Evolutionary conservation across 2,797 vertebrate species (phyloP), one percentile per base, ranked within the genome.

Genomic region (Enteromius paludinosus): DNA sequence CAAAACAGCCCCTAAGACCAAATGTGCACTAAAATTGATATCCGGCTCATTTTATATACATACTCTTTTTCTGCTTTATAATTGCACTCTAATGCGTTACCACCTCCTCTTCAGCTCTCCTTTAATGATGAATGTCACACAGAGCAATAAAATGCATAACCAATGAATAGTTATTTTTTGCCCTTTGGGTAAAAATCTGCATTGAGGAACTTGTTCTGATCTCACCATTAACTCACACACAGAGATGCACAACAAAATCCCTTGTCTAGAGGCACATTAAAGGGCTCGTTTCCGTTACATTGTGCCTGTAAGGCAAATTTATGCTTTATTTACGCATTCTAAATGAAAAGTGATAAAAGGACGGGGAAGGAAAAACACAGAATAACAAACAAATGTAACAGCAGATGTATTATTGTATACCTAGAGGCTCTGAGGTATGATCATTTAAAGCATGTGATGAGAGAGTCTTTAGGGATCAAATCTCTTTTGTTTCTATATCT

Each of bases 221-320:
- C 43, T 79, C 45, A 83, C 56, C 69, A 83, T 87, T 82, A 81
- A 76, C 77, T 83, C 77, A 79, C 61, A 79, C 76, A 72, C 64
- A 79, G 30, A 43, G 20, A 79, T 72, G 61, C 62, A 78, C 30
- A 83, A 47, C 69, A 59, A 78, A 78, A 49, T 70, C 66, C 61
- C 15, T 33, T 72, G 77, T 52, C 74, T 73, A 41, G 72, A 84
- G 38, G 84, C 23, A 43, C 9, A 81, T 86, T 81, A 75, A 82
- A 70, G 78, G 71, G 38, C 69, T 80, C 33, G 82, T 83, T 86
- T 84, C 75, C 61, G 79, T 82, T 47, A 78, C 73, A 76, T 43
- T 75, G 54, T 81, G 70, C 49, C 84, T 82, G 30, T 59, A 64
- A 69, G 78, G 72, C 45, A 45, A 72, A 83, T 82, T 18, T 82